Evolutionary conservation across 2,888 invertebrate genomes (phyloP).

Genomic region (Dysmachus trigonus): DNA sequence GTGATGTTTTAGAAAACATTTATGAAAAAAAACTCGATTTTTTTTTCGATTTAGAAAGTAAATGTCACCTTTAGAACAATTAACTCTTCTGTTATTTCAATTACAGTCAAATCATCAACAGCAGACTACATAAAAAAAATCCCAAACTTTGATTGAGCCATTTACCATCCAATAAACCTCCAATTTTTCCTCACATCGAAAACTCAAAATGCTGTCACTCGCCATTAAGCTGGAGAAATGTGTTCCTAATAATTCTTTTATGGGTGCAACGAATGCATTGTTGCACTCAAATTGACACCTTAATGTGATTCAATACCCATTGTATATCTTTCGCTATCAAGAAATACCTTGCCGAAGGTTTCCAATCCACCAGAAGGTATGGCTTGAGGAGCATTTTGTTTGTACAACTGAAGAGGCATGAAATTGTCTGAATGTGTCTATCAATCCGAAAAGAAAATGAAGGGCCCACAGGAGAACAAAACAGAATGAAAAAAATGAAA

Average conservation of each 20-base stretch:
- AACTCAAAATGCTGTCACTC: neutral
- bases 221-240: neutral
- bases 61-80: too few relatives aligned
- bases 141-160: neutral
- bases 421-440: constrained; percentile 26
- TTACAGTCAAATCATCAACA: too few relatives aligned
- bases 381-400: neutral
- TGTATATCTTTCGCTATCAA: neutral
- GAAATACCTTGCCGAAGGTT: neutral
- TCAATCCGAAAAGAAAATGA: constrained; percentile 15
- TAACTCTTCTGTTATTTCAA: too few relatives aligned
- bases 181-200: neutral
- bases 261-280: constrained; percentile 13
- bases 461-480: constrained; percentile 23
- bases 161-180: neutral
- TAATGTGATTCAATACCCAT: neutral
- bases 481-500: neutral
- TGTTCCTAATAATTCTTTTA: neutral
- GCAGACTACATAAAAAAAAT: neutral
- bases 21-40: too few relatives aligned
- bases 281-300: constrained; percentile 12
- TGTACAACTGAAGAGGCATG: constrained; percentile 29
- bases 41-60: too few relatives aligned
- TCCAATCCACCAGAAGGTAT: neutral
- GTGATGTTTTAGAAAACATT: too few relatives aligned